These are phyloP conservation scores for Chaetops frenatus DNA, from an alignment of 2,113 vertebrate species.

Conservation along the genomic window DNA sequence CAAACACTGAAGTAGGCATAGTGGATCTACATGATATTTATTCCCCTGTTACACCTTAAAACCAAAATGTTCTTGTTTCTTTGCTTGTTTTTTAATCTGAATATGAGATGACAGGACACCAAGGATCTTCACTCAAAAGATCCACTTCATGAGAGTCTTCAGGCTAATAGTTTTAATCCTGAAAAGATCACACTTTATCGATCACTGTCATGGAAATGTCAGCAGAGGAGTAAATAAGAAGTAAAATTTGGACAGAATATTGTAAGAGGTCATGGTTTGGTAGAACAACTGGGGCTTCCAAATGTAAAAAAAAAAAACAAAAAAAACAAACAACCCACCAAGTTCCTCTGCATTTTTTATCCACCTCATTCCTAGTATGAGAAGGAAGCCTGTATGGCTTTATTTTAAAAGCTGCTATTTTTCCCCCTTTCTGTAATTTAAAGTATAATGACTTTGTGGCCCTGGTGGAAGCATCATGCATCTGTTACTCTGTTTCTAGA, in stretches of 20 bases:
- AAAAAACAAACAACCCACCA: too few species aligned
- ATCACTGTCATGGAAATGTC: not conserved
- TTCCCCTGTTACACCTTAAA: not conserved
- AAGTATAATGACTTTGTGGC: not conserved
- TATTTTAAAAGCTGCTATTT: not conserved
- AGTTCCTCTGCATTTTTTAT: not conserved
- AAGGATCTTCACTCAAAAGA: not conserved
- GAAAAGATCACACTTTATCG: not conserved
- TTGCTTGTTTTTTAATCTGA: not conserved
- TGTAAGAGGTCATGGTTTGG: not conserved
- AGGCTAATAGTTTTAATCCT: not conserved
- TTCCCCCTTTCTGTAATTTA: not conserved
- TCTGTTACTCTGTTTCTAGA: not conserved
- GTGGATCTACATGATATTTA: not conserved
- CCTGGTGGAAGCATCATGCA: not conserved
- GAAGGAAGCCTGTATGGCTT: not conserved
- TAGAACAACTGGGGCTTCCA: not conserved
- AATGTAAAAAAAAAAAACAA: not conserved
- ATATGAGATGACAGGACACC: not conserved
- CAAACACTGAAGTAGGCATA: not conserved
- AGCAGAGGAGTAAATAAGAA: not conserved
- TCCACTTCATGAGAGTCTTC: not conserved
- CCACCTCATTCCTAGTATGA: not conserved
- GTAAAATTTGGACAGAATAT: not conserved
- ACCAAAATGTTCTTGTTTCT: not conserved